Conservation (phyloP, 2,888 invertebrate genomes). For the Trichopria drosophilae region DNA sequence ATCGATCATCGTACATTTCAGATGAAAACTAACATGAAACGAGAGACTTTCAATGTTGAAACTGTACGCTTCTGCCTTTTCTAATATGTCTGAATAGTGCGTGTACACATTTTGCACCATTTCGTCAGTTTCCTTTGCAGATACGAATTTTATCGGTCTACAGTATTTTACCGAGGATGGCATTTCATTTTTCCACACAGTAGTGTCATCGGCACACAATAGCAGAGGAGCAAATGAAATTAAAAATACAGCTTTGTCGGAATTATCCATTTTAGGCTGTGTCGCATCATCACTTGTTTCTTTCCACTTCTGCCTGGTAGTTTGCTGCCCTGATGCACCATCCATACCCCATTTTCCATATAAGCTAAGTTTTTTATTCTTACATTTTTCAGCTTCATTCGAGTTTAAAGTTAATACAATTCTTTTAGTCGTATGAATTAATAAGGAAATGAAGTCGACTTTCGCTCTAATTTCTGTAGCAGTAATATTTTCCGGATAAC, state of each 20-base stretch:
- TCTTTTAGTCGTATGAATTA: conserved; percentile 8
- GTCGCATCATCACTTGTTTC: no score
- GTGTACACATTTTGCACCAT: conserved; percentile 10
- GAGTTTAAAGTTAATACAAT: not conserved
- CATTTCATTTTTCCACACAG: conserved; percentile 21
- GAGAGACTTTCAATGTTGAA: not conserved
- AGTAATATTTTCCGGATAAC: conserved; percentile 4
- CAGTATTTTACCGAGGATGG: conserved; percentile 14
- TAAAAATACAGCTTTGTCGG: conserved; percentile 9
- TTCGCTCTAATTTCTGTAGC: conserved; percentile 6
- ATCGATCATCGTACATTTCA: conserved; percentile 19
- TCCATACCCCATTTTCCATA: conserved; percentile 17
- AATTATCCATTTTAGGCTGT: no score
- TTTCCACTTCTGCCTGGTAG: conserved; percentile 8
- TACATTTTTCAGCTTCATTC: not conserved
- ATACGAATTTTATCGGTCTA: conserved; percentile 19
- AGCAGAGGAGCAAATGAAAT: conserved; percentile 6
- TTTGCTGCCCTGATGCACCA: conserved; percentile 16
- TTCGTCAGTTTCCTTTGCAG: conserved; percentile 15
- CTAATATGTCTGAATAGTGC: conserved; percentile 5
- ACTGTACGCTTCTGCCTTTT: conserved; percentile 4
- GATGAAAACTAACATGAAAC: no score
- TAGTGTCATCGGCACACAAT: conserved; percentile 6
- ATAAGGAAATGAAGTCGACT: conserved; percentile 6
- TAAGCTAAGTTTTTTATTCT: conserved; percentile 4